Evolutionary conservation across 2,113 vertebrate genomes (phyloP).

Genomic region (Trichomycterus rosablanca): DNA sequence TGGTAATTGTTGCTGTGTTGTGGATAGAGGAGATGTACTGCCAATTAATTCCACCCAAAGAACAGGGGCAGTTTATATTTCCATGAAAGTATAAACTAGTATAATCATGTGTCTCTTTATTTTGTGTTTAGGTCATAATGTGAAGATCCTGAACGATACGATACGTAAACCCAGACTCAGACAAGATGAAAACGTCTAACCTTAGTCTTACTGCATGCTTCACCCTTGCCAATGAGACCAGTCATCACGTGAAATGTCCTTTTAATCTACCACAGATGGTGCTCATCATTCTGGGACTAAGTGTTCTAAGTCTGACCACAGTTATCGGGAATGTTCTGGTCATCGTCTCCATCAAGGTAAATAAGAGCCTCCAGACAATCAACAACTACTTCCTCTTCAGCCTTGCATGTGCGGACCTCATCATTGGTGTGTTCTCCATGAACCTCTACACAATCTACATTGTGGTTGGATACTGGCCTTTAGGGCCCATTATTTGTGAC

Average conservation of each 20-base stretch:
- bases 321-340: constrained; percentile 93
- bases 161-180: constrained; percentile 24
- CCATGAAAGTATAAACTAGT: too few relatives aligned
- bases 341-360: constrained; percentile 98
- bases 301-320: constrained; percentile 87
- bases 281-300: constrained; percentile 86
- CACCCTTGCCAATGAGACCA: constrained; percentile 4
- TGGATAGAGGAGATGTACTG: too few relatives aligned
- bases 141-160: constrained; percentile 37
- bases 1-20: too few relatives aligned
- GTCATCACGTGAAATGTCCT: constrained; percentile 60
- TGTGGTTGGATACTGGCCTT: constrained; percentile 91
- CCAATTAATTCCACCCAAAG: too few relatives aligned
- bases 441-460: constrained; percentile 95
- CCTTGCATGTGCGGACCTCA: constrained; percentile 93
- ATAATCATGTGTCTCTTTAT: not conserved
- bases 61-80: too few relatives aligned
- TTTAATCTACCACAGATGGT: constrained; percentile 82
- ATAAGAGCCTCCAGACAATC: constrained; percentile 94
- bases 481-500: constrained; percentile 92
- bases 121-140: constrained; percentile 5
- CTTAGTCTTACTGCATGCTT: constrained; percentile 38
- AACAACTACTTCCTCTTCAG: constrained; percentile 99
- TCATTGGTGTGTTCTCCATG: constrained; percentile 96
- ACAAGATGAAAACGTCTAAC: constrained; percentile 56